phyloP scores from a whole-genome alignment of 2,888 invertebrate genomes.

The Drosophila anomelani region DNA sequence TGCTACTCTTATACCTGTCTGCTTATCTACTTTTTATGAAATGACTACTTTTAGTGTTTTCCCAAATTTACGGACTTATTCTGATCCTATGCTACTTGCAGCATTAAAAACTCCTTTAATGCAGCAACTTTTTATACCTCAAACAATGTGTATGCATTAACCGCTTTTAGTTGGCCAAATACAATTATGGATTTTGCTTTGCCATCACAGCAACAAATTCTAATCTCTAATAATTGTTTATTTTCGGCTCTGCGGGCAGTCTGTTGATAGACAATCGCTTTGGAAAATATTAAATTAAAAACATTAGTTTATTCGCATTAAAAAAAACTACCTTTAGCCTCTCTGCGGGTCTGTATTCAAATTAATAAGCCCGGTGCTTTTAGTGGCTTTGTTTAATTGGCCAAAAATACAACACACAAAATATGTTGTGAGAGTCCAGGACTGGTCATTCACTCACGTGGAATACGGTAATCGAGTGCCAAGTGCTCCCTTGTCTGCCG shows the following conservation, averaged over 20 bases:
- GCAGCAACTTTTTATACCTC: neutral
- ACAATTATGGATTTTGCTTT: slow-evolving; percentile 1
- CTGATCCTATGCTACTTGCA: neutral
- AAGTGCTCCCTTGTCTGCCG: slow-evolving; percentile 18
- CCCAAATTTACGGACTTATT: too few species aligned
- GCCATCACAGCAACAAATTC: neutral
- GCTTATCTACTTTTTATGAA: neutral
- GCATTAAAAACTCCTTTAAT: neutral
- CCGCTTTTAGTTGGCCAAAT: slow-evolving; percentile 10
- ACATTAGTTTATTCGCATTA: neutral
- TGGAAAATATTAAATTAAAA: slow-evolving; percentile 17
- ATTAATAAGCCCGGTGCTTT: neutral
- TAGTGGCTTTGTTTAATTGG: slow-evolving; percentile 20
- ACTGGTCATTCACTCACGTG: slow-evolving; percentile 9
- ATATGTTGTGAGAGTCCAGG: too few species aligned
- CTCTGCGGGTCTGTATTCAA: neutral
- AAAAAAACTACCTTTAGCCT: neutral
- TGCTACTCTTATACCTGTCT: neutral
- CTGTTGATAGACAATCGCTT: slow-evolving; percentile 3
- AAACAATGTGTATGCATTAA: neutral
- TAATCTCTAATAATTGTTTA: slow-evolving; percentile 5
- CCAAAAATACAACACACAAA: neutral
- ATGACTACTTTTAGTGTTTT: neutral
- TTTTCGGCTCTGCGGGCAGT: neutral
- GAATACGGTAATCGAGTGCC: slow-evolving; percentile 26